Evolutionary conservation across 1,140 invertebrate genomes (phyloP), one percentile per base, ranked within the genome.

Genomic region (Procambarus virginalis): DNA sequence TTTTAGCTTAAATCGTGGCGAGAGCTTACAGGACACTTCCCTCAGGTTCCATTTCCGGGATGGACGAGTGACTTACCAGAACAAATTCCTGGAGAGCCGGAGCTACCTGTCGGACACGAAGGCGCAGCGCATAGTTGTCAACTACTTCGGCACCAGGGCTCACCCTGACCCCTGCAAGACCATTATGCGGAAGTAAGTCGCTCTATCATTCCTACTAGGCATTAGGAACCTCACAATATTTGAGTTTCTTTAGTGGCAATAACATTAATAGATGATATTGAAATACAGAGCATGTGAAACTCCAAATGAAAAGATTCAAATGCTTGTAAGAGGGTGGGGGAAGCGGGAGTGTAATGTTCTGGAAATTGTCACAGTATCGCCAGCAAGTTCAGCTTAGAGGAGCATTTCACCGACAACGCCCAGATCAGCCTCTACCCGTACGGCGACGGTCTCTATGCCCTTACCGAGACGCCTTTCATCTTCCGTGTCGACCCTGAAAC

Each of bases 341-440:
- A 55, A 12, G 12, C 51, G 34, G 64, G 17, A 68, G 58, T 48
- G 45, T 84, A 49, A 70, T 58, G 22, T 58, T 8, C 8, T n/a
- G 9, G 51, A n/a, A 14, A 6, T 68, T 60, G 10, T n/a, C 51
- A 12, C 91, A 96, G 95, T 91, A 94, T 97, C 14, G 94, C 96
- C 3, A 95, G 97, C 2, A 93, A 97, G 60, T 98, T 98, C 92
- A 95, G 95, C 49, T 94, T 95, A 0, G 95, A 95, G 5, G 95
- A 96, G 84, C 94, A 95, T 2, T 93, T 95, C 45, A 96, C 96
- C 0, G 97, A 98, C 93, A 98, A 98, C 93, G 95, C 97, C 0
- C 97, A 97, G 96, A 97, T 98, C 93, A 97, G 97, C 0, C 94
- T 98, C 77, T 98, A 98, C 94, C 97, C 97, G 0, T 97, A 98